Conservation (phyloP, 2,797 vertebrate species). For the Hydrocynus forskahlii region DNA sequence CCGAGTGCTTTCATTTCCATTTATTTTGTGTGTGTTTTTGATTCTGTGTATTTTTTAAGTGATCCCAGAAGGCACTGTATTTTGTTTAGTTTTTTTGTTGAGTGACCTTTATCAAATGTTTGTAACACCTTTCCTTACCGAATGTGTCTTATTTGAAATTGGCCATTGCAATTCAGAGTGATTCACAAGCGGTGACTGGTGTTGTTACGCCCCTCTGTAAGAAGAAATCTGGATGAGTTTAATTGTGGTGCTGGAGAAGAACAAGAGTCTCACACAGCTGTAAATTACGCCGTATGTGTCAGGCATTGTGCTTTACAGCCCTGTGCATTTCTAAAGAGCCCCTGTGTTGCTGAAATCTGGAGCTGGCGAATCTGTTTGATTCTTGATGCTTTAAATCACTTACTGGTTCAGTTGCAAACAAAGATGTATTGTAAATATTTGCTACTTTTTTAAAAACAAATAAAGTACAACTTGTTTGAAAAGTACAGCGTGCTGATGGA, state of each 20-base stretch:
- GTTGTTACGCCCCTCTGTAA: background rate
- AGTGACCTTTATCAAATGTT: constrained; percentile 58
- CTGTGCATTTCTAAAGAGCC: constrained; percentile 5
- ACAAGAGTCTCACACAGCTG: background rate
- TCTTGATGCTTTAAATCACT: constrained; percentile 11
- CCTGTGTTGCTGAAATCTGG: constrained; percentile 15
- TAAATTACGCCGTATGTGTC: background rate
- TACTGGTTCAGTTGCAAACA: constrained; percentile 4
- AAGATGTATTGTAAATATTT: constrained; percentile 38
- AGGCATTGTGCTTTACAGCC: constrained; percentile 10
- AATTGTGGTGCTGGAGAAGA: background rate
- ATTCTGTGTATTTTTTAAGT: constrained; percentile 41
- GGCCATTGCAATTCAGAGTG: background rate
- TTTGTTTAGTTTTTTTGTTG: constrained; percentile 39
- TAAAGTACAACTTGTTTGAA: constrained; percentile 43
- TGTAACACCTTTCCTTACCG: constrained; percentile 56
- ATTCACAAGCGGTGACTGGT: constrained; percentile 7
- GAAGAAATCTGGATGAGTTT: background rate
- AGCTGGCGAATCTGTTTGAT: background rate
- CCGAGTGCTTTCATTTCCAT: background rate
- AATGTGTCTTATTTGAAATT: constrained; percentile 70
- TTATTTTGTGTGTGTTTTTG: background rate
- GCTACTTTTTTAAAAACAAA: constrained; percentile 37
- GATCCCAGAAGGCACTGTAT: constrained; percentile 24
- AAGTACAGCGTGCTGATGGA: background rate